A percentile compares a stretch with the other conserved stretches of the same genome.
phyloP scores from a whole-genome alignment of 2,888 invertebrate genomes.

The Oscheius sp. region DNA sequence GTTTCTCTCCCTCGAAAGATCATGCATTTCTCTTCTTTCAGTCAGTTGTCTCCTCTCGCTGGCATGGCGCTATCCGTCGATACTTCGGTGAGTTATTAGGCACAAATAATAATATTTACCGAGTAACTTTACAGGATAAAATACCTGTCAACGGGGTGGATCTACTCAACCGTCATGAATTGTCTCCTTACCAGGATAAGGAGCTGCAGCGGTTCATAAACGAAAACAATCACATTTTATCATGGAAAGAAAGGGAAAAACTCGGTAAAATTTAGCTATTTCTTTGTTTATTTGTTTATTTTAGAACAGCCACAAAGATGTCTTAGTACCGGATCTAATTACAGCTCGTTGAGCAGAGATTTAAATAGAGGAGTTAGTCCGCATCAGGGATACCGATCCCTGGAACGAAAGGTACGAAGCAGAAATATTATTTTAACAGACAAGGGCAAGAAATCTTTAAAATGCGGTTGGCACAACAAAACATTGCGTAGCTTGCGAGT shows the following conservation, averaged over 20 bases:
- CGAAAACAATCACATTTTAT: constrained; percentile 53
- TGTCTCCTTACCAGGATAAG: constrained; percentile 66
- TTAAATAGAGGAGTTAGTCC: constrained; percentile 27
- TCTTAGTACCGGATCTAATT: constrained; percentile 27
- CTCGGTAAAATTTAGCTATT: constrained; percentile 4
- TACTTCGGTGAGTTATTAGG: constrained; percentile 33
- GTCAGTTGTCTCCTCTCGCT: constrained; percentile 32
- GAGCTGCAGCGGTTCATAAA: constrained; percentile 62
- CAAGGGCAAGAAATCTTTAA: too few relatives aligned
- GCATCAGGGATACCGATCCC: background rate
- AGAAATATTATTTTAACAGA: too few relatives aligned
- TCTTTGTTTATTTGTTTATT: background rate
- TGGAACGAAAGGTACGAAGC: constrained; percentile 33
- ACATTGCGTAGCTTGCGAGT: too few relatives aligned
- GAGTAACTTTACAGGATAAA: constrained; percentile 57
- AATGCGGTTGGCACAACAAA: too few relatives aligned
- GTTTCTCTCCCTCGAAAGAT: constrained; percentile 24
- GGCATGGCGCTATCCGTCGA: constrained; percentile 36
- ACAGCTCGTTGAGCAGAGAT: constrained; percentile 31
- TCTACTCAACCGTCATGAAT: constrained; percentile 66
- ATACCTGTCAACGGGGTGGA: constrained; percentile 70
- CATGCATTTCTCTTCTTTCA: constrained; percentile 35
- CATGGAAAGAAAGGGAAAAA: constrained; percentile 51
- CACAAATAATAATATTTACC: background rate
- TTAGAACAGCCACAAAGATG: constrained; percentile 5